Evolutionary conservation across 2,797 vertebrate species (phyloP).

Genomic region (Hydrolagus colliei): DNA sequence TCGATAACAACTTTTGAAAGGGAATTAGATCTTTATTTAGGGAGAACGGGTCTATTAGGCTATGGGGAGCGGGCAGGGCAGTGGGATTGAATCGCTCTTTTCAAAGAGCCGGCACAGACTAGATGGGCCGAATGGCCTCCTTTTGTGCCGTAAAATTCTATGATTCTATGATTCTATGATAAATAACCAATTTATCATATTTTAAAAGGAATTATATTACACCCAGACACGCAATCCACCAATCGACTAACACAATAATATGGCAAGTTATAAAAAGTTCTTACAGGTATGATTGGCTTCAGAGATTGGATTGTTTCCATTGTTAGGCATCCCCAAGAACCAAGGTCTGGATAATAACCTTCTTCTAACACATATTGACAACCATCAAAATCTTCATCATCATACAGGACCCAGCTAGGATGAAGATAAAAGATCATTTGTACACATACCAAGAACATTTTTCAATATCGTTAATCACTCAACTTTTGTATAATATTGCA

Average conservation of each 20-base stretch:
- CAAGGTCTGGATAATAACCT: constrained; percentile 67
- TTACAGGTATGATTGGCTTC: constrained; percentile 70
- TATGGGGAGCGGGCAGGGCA: too few species aligned
- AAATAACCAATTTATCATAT: too few species aligned
- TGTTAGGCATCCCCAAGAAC: constrained; percentile 62
- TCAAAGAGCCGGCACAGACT: too few species aligned
- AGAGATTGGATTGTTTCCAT: constrained; percentile 61
- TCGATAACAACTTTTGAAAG: too few species aligned
- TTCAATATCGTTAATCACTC: not conserved
- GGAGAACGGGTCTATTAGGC: too few species aligned
- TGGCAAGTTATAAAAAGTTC: constrained; percentile 37
- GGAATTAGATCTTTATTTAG: too few species aligned
- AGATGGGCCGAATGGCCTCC: too few species aligned
- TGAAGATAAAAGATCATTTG: constrained; percentile 34
- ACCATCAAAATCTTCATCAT: constrained; percentile 53
- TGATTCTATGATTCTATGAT: too few species aligned
- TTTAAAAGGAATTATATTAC: too few species aligned
- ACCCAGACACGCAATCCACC: too few species aligned
- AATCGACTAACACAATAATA: not conserved
- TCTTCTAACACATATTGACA: constrained; percentile 73
- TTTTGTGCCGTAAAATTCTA: too few species aligned
- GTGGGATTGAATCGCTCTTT: too few species aligned
- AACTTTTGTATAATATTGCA: not conserved
- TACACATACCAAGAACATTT: not conserved
- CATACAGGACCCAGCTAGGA: constrained; percentile 71